These are phyloP conservation scores for Pachyrhynchus sulphureomaculatus DNA, from an alignment of 1,140 invertebrate genomes.

Conservation along the genomic window DNA sequence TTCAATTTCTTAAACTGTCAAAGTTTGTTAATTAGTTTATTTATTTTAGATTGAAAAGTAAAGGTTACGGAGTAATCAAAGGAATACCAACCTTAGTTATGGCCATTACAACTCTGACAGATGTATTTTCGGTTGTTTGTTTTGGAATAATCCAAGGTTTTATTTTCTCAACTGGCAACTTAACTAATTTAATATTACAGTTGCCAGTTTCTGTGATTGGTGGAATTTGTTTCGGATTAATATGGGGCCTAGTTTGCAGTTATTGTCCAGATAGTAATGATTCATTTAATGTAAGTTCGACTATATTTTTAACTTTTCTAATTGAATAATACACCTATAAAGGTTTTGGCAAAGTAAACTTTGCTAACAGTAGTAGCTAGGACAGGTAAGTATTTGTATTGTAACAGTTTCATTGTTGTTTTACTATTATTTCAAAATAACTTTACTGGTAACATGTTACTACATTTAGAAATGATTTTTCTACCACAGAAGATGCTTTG, in stretches of 20 bases:
- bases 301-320: too few species aligned
- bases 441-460: too few species aligned
- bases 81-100: slow-evolving; percentile 11
- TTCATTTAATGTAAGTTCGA: neutral
- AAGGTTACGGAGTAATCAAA: slow-evolving; percentile 11
- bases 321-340: too few species aligned
- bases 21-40: too few species aligned
- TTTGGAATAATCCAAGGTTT: slow-evolving; percentile 11
- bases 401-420: too few species aligned
- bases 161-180: neutral
- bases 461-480: too few species aligned
- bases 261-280: slow-evolving; percentile 8
- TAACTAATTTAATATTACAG: slow-evolving; percentile 9
- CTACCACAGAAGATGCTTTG: too few species aligned
- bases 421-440: too few species aligned
- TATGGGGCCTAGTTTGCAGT: slow-evolving; percentile 12
- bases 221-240: slow-evolving; percentile 4
- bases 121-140: slow-evolving; percentile 13
- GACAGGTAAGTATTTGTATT: too few species aligned
- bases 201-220: slow-evolving; percentile 4
- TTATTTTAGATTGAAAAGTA: slow-evolving; percentile 8
- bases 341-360: too few species aligned
- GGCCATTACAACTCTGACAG: slow-evolving; percentile 10
- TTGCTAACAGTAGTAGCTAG: too few species aligned
- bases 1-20: too few species aligned